Evolutionary conservation across 2,113 vertebrate genomes (phyloP).

Genomic region (Cygnus buccinator): DNA sequence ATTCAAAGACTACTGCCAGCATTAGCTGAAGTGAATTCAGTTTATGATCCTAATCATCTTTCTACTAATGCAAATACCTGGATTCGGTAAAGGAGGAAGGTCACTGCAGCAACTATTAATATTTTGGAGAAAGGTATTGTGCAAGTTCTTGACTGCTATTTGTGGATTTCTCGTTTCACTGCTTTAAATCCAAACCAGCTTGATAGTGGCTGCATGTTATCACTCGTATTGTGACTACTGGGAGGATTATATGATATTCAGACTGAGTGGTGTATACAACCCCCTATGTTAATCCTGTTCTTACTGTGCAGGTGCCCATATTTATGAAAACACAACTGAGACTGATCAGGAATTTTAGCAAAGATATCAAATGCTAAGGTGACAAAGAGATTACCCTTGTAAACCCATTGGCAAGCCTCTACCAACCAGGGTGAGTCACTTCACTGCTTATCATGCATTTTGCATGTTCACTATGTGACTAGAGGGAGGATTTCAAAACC

Average conservation of each 20-base stretch:
- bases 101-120: background rate
- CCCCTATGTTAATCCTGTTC: background rate
- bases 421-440: background rate
- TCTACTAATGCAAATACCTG: background rate
- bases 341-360: background rate
- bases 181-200: background rate
- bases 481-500: background rate
- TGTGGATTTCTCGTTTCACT: background rate
- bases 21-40: background rate
- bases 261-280: background rate
- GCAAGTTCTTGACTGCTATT: background rate
- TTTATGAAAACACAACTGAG: background rate
- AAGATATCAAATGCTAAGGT: background rate
- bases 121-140: background rate
- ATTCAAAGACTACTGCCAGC: background rate
- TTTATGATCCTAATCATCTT: background rate
- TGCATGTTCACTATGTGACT: background rate
- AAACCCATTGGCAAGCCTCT: background rate
- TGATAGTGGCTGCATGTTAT: background rate
- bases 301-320: background rate
- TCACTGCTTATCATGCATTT: background rate
- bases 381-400: background rate
- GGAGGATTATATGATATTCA: background rate
- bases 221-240: background rate
- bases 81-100: background rate